Base-by-base conservation (phyloP, 2,888 invertebrate genomes). In the Melanostoma mellinum region DNA sequence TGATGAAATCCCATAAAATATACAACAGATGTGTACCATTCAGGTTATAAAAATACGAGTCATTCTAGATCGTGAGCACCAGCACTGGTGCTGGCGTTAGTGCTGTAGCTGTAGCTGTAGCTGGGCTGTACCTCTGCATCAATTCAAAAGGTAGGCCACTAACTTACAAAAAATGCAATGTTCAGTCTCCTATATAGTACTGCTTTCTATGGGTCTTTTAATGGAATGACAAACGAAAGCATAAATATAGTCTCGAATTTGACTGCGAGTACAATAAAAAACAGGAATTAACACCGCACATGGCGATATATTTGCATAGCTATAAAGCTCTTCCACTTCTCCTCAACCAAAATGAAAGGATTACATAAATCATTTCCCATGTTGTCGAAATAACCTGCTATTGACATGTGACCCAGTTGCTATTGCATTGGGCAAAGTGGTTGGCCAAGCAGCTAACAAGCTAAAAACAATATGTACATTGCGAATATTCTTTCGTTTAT, bases 371-470 rank as follows among this genome's bases (percentile, higher is more conserved):
- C 84, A 84, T 79, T 79, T 71, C 65, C 65, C 74, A 71, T 75
- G 79, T 75, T 84, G 74, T 75, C 84, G 84, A 84, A 84, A 84
- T 79, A 79, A 60, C 74, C 84, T 85, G 85, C 60, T 85, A 81
- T 85, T 85, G 80, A 85, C 85, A 81, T 85, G 65, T 86, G 86
- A 86, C 86, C 86, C 68, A 81, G 77, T 86, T 86, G 67, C 74
- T 52, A 72, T n/a, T 78, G 68, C 71, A 67, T 61, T 71, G 67
- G 30, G 71, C 71, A 58, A 75, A 60, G 79, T 79, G 74, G 52
- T 71, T 79, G 74, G 65, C 74, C 79, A 75, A 75, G 84, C 74
- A 50, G 67, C 74, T 79, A 79, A 79, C 84, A 84, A 79, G 74
- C 79, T 60, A 60, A 55, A 78, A 75, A 84, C 84, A 84, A 79